Conservation (phyloP, 1,140 invertebrate genomes). For the Vanessa tameamea region DNA sequence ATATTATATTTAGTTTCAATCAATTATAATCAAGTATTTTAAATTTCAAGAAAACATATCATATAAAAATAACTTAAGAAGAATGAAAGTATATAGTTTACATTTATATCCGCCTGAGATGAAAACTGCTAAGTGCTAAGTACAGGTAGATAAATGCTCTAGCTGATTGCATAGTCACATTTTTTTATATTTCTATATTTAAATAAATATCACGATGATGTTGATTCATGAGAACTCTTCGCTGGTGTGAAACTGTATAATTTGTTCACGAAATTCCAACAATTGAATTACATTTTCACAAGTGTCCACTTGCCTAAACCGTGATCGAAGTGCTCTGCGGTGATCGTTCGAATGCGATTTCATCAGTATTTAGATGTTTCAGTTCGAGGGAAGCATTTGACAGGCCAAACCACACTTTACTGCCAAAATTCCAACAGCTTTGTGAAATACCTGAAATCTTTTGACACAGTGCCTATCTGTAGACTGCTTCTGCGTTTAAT, state of each 20-base stretch:
- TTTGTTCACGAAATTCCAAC: not conserved
- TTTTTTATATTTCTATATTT: no score
- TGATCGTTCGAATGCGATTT: conserved; percentile 13
- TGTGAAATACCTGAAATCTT: conserved; percentile 11
- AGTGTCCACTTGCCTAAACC: conserved; percentile 1
- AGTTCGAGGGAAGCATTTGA: conserved; percentile 10
- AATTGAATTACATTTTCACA: not conserved
- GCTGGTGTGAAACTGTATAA: not conserved
- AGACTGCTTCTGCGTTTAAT: not conserved
- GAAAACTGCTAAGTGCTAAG: no score
- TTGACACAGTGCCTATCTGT: not conserved
- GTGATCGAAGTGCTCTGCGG: conserved; percentile 14
- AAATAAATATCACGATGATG: no score
- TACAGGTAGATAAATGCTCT: no score
- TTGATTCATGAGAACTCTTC: no score
- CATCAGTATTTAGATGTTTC: conserved; percentile 23
- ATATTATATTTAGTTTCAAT: no score
- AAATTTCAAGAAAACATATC: no score
- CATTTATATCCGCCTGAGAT: no score
- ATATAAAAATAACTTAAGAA: no score
- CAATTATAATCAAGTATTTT: no score
- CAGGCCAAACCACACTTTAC: conserved; percentile 13
- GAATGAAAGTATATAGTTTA: no score
- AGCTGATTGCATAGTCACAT: no score
- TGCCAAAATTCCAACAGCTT: conserved; percentile 17